Conservation (phyloP, 2,113 vertebrate species). For the Siniperca chuatsi region DNA sequence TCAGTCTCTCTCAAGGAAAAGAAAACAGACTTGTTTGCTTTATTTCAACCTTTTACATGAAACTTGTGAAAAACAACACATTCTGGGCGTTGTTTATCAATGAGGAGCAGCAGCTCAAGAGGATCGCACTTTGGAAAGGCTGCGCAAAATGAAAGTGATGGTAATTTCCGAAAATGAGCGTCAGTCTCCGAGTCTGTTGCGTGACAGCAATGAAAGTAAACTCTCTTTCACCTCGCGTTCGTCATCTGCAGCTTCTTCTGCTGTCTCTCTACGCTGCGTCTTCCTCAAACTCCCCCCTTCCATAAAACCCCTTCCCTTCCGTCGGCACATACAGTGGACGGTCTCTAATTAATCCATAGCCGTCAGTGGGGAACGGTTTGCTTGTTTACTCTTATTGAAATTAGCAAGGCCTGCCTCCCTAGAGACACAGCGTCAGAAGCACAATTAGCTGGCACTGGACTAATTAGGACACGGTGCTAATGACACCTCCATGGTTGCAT, state of each 20-base stretch:
- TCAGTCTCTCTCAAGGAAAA: conserved; percentile 40
- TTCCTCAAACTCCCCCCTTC: conserved; percentile 9
- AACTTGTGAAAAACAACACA: conserved; percentile 48
- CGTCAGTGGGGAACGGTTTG: conserved; percentile 77
- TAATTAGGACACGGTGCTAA: conserved; percentile 82
- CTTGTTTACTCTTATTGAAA: conserved; percentile 88
- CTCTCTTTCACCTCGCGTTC: conserved; percentile 51
- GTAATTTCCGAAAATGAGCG: conserved; percentile 51
- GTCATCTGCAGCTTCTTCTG: neutral
- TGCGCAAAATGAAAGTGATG: conserved; percentile 50
- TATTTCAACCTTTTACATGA: conserved; percentile 52
- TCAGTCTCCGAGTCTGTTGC: neutral
- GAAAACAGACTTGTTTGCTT: conserved; percentile 40
- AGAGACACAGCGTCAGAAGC: conserved; percentile 75
- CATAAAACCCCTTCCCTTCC: conserved; percentile 12
- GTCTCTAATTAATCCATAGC: conserved; percentile 81
- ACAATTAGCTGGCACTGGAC: conserved; percentile 81
- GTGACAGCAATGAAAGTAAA: conserved; percentile 38
- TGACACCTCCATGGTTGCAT: conserved; percentile 66
- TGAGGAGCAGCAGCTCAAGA: conserved; percentile 8
- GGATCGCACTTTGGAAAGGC: neutral
- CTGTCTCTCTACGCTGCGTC: neutral
- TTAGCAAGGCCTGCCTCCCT: conserved; percentile 78
- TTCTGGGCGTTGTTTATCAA: conserved; percentile 6
- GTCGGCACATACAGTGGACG: conserved; percentile 52